Percentiles rank a stretch among this genome's conserved stretches.
Evolutionary conservation across 2,113 vertebrate genomes (phyloP).

Genomic region (Lota lota): DNA sequence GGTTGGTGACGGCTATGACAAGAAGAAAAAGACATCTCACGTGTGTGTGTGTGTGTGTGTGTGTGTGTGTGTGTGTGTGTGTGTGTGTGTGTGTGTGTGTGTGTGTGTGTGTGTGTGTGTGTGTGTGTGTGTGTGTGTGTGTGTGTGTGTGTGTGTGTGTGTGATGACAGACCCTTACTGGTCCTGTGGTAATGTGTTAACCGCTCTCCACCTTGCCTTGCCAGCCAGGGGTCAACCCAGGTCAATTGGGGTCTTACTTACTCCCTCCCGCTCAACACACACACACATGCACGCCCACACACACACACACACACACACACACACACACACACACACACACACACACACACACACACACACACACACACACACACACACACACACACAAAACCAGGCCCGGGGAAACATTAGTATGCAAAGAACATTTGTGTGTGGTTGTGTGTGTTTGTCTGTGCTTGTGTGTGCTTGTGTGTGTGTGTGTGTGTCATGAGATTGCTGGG

Average conservation of each 20-base stretch:
- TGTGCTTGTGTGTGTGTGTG: no score
- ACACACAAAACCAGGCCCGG: no score
- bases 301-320: not conserved
- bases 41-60: not conserved
- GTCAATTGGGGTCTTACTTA: slow-evolving; percentile 33
- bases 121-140: not conserved
- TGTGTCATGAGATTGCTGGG: not conserved
- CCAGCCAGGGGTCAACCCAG: slow-evolving; percentile 36
- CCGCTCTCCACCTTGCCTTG: slow-evolving; percentile 39
- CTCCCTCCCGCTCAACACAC: not conserved
- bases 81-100: slow-evolving; percentile 1
- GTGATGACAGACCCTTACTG: slow-evolving; percentile 20
- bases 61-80: slow-evolving; percentile 3
- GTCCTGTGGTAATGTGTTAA: slow-evolving; percentile 31
- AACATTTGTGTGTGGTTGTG: no score
- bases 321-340: not conserved
- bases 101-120: slow-evolving; percentile 6
- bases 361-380: no score
- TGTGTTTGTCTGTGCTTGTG: no score
- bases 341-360: no score
- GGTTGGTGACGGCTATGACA: not conserved
- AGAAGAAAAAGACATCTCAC: not conserved
- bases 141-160: slow-evolving; percentile 7
- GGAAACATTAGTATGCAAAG: no score
- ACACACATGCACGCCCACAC: not conserved